Conservation (phyloP, 1,140 invertebrate genomes). For the Rhagoletis zephyria region DNA sequence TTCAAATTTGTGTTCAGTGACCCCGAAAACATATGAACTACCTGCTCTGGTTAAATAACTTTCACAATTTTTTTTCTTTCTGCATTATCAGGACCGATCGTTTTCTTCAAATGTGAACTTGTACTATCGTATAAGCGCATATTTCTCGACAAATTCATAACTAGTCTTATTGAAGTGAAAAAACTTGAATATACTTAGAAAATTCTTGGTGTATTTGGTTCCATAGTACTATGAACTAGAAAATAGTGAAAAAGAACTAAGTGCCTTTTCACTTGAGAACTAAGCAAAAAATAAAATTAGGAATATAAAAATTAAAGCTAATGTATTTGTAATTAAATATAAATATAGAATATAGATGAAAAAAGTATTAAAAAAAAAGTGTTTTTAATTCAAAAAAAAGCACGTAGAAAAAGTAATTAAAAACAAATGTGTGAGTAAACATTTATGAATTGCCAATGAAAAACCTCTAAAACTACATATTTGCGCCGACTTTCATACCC, state of each 20-base stretch:
- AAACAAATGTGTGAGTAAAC: background rate
- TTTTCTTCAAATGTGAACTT: too few species aligned
- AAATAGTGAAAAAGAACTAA: slow-evolving; percentile 5
- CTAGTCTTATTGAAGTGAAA: too few species aligned
- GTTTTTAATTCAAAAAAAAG: background rate
- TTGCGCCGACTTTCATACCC: background rate
- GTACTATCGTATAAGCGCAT: too few species aligned
- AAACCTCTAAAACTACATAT: background rate
- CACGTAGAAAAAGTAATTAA: background rate
- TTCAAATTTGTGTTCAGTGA: too few species aligned
- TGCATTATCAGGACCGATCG: too few species aligned
- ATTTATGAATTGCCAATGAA: background rate
- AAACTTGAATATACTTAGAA: too few species aligned
- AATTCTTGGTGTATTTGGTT: slow-evolving; percentile 17
- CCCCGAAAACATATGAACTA: too few species aligned
- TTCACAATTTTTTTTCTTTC: too few species aligned
- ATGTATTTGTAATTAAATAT: background rate
- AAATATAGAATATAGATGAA: background rate
- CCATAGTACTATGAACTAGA: background rate
- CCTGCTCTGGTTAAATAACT: too few species aligned
- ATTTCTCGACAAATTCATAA: too few species aligned
- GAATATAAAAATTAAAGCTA: background rate
- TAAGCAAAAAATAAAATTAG: background rate
- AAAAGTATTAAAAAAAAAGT: background rate
- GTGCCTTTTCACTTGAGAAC: slow-evolving; percentile 43